These are phyloP conservation scores for Diceros bicornis DNA, from an alignment of 2,797 vertebrate genomes.

Conservation along the genomic window DNA sequence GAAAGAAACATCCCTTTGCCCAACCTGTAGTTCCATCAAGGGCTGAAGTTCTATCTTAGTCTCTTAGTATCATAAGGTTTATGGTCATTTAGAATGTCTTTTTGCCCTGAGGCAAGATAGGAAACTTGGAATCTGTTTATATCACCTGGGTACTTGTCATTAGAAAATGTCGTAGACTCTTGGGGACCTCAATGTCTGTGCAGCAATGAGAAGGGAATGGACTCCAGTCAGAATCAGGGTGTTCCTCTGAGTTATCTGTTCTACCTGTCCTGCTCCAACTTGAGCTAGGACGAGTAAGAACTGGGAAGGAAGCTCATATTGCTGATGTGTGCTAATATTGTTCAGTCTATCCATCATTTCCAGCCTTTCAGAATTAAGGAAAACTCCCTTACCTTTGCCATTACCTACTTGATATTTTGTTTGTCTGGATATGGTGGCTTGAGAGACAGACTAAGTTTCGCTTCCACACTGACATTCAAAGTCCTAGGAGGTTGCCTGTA, in stretches of 20 bases:
- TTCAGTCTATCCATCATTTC: background rate
- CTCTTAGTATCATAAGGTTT: background rate
- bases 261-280: background rate
- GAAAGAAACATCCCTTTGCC: background rate
- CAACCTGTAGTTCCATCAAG: background rate
- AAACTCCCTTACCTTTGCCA: background rate
- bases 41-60: background rate
- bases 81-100: background rate
- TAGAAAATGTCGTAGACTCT: background rate
- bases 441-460: background rate
- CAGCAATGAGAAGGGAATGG: background rate
- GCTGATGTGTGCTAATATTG: background rate
- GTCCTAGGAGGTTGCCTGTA: background rate
- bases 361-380: background rate
- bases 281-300: background rate
- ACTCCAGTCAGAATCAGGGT: background rate
- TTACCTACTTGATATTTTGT: background rate
- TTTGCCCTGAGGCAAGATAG: background rate
- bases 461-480: background rate
- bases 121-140: background rate
- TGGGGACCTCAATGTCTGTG: background rate
- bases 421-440: background rate
- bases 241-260: background rate
- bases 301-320: background rate
- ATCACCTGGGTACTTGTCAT: background rate